These are phyloP conservation scores for Platysternon megacephalum DNA, from an alignment of 2,113 vertebrate genomes.

Conservation along the genomic window DNA sequence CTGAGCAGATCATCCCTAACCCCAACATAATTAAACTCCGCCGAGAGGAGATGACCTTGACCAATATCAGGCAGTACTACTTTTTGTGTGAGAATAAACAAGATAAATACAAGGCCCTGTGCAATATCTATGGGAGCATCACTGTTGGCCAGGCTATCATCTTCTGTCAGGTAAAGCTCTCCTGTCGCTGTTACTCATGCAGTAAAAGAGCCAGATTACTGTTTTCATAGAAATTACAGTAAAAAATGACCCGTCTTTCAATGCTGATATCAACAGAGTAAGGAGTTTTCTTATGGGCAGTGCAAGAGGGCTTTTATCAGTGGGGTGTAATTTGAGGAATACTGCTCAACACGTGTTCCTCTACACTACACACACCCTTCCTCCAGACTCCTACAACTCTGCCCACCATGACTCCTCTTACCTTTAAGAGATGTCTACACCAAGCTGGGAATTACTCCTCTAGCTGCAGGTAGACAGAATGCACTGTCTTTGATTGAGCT, in stretches of 20 bases:
- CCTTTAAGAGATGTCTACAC: not conserved
- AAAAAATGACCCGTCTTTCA: not conserved
- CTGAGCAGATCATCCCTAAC: slow-evolving; percentile 69
- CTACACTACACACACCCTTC: not conserved
- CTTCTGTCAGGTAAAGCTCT: slow-evolving; percentile 79
- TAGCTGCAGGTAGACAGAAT: not conserved
- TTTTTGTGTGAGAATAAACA: slow-evolving; percentile 63
- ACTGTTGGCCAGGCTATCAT: slow-evolving; percentile 82
- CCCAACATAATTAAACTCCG: slow-evolving; percentile 80
- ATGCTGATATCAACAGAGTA: not conserved
- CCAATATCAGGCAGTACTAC: slow-evolving; percentile 80
- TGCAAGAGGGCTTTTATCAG: not conserved
- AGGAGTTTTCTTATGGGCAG: not conserved
- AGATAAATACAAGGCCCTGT: slow-evolving; percentile 77
- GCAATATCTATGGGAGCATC: slow-evolving; percentile 79
- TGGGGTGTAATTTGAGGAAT: not conserved
- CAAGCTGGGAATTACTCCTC: no score
- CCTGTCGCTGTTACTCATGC: not conserved
- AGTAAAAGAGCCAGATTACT: not conserved
- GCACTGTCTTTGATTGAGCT: not conserved
- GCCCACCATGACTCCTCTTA: not conserved
- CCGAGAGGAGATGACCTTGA: slow-evolving; percentile 79
- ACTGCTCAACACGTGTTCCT: not conserved
- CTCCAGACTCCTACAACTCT: not conserved
- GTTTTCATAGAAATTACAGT: not conserved